These are phyloP conservation scores for Cliona cf. orientalis DNA, from an alignment of 37 sponge, comb jelly and placozoan genomes.

Conservation along the genomic window DNA sequence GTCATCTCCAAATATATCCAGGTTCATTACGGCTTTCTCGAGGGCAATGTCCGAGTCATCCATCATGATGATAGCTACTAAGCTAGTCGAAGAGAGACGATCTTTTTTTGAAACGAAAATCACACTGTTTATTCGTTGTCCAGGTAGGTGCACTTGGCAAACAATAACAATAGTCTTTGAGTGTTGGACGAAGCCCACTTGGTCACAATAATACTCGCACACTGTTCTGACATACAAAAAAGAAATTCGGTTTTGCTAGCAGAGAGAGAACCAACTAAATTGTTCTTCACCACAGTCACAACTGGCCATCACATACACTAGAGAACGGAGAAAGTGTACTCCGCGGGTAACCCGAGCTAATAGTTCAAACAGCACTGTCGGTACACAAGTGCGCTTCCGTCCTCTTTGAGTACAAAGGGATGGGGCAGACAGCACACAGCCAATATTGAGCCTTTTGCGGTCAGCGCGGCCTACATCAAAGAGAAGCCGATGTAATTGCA, in stretches of 20 bases:
- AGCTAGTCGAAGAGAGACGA: too few relatives aligned
- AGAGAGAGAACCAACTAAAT: too few relatives aligned
- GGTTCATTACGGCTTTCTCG: background rate
- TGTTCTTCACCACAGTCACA: background rate
- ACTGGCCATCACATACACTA: background rate
- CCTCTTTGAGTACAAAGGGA: slow-evolving; percentile 21
- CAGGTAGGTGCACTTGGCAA: too few relatives aligned
- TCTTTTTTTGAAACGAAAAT: too few relatives aligned
- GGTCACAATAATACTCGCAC: too few relatives aligned
- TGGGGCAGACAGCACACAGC: slow-evolving; percentile 4
- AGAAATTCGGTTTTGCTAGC: too few relatives aligned
- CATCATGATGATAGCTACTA: background rate
- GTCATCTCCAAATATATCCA: background rate
- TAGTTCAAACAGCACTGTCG: background rate
- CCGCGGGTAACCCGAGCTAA: background rate
- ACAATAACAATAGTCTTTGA: too few relatives aligned
- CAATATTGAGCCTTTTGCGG: slow-evolving; percentile 34
- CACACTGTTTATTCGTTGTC: too few relatives aligned
- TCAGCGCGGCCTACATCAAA: slow-evolving; percentile 37
- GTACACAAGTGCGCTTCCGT: background rate
- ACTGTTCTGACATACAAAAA: too few relatives aligned
- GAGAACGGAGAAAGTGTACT: background rate
- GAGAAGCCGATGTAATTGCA: slow-evolving; percentile 26
- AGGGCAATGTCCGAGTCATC: slow-evolving; percentile 26
- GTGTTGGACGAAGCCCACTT: too few relatives aligned